These are phyloP conservation scores for Catagonus wagneri DNA, from an alignment of 2,113 vertebrate species.

Conservation along the genomic window DNA sequence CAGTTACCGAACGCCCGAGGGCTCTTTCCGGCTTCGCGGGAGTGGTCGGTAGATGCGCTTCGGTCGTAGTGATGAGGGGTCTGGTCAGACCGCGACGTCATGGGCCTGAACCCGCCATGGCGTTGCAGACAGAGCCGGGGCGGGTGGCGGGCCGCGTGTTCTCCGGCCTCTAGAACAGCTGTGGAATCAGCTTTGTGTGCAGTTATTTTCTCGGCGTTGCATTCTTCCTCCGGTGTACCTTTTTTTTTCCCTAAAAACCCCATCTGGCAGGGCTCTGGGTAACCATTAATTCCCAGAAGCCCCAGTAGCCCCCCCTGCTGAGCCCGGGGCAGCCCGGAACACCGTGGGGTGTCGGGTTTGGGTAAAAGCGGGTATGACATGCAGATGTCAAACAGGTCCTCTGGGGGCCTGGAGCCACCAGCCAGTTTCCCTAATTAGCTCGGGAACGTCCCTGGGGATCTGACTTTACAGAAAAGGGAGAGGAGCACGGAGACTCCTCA, in stretches of 20 bases:
- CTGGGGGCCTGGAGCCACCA: not conserved
- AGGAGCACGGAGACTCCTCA: rapidly evolving
- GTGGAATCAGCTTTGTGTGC: not conserved
- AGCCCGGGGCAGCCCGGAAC: rapidly evolving
- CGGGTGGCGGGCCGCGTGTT: rapidly evolving
- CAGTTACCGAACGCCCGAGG: rapidly evolving
- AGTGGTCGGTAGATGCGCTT: not conserved
- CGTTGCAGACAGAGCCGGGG: not conserved
- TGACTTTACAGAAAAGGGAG: not conserved
- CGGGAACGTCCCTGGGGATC: not conserved
- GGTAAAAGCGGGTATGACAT: not conserved
- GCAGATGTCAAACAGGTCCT: rapidly evolving
- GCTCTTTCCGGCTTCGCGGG: rapidly evolving
- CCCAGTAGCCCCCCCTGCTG: rapidly evolving
- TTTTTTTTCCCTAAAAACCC: not conserved
- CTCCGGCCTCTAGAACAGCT: not conserved
- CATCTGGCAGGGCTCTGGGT: not conserved
- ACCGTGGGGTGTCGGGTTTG: not conserved
- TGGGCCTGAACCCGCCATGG: not conserved
- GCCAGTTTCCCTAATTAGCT: not conserved
- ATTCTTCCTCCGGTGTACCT: not conserved
- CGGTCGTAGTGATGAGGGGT: not conserved
- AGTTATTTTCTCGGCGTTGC: not conserved
- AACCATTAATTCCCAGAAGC: no score
- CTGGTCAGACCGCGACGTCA: not conserved